These are phyloP conservation scores for Holotrichia oblita DNA, from an alignment of 1,140 invertebrate genomes.

Conservation along the genomic window DNA sequence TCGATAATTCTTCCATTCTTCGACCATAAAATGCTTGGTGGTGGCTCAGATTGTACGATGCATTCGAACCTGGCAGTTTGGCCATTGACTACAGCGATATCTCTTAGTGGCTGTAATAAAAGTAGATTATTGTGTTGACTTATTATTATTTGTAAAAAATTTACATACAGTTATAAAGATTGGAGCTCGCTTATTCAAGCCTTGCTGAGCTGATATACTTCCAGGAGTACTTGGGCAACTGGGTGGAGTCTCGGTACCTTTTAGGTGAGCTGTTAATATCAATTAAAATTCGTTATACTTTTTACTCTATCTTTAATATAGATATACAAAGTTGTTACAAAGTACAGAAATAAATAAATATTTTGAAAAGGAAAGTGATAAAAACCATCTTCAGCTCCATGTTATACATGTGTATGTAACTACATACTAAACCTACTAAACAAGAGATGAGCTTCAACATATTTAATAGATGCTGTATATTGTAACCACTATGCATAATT, in stretches of 20 bases:
- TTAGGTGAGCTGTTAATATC: slow-evolving; percentile 14
- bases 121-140: slow-evolving; percentile 13
- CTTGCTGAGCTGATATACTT: slow-evolving; percentile 48
- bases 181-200: slow-evolving; percentile 68
- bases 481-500: too few species aligned
- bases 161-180: slow-evolving; percentile 75
- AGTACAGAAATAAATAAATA: too few species aligned
- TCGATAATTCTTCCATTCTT: slow-evolving; percentile 73
- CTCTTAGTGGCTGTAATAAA: slow-evolving; percentile 71
- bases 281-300: not conserved
- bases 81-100: slow-evolving; percentile 76
- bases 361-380: too few species aligned
- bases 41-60: slow-evolving; percentile 79
- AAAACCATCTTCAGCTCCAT: too few species aligned
- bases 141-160: slow-evolving; percentile 7
- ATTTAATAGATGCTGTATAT: too few species aligned
- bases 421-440: too few species aligned
- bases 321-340: too few species aligned
- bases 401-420: too few species aligned
- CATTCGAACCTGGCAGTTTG: slow-evolving; percentile 79
- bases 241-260: slow-evolving; percentile 57
- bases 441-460: too few species aligned
- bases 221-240: slow-evolving; percentile 60
- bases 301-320: too few species aligned
- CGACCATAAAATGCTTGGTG: slow-evolving; percentile 75